These are phyloP conservation scores for Onthophagus sagittarius DNA, from an alignment of 2,888 invertebrate genomes.

Conservation along the genomic window DNA sequence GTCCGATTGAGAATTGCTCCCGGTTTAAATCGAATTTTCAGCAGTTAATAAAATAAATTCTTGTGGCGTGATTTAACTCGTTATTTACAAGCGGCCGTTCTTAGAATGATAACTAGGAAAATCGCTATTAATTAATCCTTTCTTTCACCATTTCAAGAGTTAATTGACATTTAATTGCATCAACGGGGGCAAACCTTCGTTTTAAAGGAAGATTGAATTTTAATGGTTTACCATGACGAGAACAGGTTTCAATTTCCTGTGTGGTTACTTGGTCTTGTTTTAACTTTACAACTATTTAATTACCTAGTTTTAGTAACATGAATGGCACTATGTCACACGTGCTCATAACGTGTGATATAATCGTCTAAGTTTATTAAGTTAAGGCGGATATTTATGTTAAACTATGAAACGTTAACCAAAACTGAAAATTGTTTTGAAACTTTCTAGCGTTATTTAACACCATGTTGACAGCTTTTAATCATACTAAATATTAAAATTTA, in stretches of 20 bases:
- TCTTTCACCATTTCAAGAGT: not conserved
- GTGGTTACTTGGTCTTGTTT: not conserved
- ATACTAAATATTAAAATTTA: too few species aligned
- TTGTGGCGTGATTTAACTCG: not conserved
- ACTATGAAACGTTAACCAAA: not conserved
- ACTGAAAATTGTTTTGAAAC: not conserved
- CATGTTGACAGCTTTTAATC: too few species aligned
- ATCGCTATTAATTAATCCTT: not conserved
- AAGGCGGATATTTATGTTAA: not conserved
- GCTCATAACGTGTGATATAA: not conserved
- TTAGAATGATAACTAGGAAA: not conserved
- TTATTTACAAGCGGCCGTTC: not conserved
- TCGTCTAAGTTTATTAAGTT: not conserved
- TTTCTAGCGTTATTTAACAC: not conserved
- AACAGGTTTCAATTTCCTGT: not conserved
- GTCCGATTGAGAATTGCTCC: not conserved
- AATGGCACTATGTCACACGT: too few species aligned
- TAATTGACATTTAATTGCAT: not conserved
- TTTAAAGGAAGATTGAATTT: not conserved
- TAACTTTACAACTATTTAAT: not conserved
- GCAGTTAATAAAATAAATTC: not conserved
- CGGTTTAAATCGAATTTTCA: not conserved
- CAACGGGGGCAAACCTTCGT: not conserved
- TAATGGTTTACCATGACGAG: not conserved
- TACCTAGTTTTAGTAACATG: too few species aligned